Percentiles rank a stretch among this genome's conserved stretches.
These are phyloP conservation scores for Cololabis saira DNA, from an alignment of 2,113 vertebrate genomes.

Conservation along the genomic window DNA sequence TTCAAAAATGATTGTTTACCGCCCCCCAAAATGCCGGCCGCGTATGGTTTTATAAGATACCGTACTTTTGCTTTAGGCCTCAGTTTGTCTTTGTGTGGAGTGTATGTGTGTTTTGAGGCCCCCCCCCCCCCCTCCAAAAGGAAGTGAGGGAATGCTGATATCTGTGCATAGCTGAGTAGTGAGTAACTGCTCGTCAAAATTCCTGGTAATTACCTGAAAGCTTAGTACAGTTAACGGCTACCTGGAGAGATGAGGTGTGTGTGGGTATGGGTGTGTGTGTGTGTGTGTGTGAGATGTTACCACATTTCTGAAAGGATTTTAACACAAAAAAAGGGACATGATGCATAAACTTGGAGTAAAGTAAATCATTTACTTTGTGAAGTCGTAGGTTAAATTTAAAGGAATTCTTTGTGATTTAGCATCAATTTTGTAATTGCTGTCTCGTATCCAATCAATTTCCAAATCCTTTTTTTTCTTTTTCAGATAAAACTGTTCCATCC, in stretches of 20 bases:
- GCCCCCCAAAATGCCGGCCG: no score
- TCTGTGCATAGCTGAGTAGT: conserved; percentile 14
- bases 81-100: no score
- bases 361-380: no score
- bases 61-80: no score
- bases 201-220: conserved; percentile 29
- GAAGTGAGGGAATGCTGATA: no score
- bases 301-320: conserved; percentile 4
- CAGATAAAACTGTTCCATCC: conserved; percentile 1
- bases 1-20: no score
- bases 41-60: no score
- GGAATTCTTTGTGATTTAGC: not conserved
- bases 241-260: conserved; percentile 10
- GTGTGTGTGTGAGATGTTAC: not conserved
- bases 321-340: not conserved
- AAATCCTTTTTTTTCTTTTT: not conserved
- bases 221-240: conserved; percentile 16
- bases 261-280: not conserved
- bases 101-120: no score
- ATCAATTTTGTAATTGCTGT: not conserved
- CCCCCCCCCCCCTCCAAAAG: no score
- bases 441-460: conserved; percentile 32
- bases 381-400: no score
- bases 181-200: conserved; percentile 10
- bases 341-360: no score